Evolutionary conservation across 2,797 vertebrate genomes (phyloP).

Genomic region (Parauchenoglanis punctatus): DNA sequence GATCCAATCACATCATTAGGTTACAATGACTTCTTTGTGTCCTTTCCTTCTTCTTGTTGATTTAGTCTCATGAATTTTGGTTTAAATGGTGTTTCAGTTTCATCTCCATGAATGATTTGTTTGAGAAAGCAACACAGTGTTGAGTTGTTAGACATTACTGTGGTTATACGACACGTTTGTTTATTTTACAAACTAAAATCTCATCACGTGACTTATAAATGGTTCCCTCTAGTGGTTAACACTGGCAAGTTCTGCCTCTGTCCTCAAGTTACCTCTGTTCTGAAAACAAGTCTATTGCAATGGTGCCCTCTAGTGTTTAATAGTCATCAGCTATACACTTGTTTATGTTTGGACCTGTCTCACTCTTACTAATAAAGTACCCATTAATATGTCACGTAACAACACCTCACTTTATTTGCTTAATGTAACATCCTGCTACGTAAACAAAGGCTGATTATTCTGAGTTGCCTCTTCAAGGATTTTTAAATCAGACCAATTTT

Average conservation of each 20-base stretch:
- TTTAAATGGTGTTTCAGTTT: background rate
- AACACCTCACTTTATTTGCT: background rate
- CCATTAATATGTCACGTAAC: background rate
- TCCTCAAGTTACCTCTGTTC: background rate
- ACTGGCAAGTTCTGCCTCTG: background rate
- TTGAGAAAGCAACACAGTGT: background rate
- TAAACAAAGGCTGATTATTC: background rate
- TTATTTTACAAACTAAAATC: background rate
- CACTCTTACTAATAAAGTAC: background rate
- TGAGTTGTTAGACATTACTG: background rate
- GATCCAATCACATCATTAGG: background rate
- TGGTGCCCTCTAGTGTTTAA: conserved; percentile 41
- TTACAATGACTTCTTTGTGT: background rate
- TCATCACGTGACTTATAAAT: background rate
- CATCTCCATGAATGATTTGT: background rate
- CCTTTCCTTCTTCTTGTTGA: background rate
- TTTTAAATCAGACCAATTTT: conserved; percentile 11
- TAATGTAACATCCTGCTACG: background rate
- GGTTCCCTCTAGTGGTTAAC: conserved; percentile 39
- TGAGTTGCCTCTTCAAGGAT: conserved; percentile 23
- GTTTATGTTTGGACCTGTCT: background rate
- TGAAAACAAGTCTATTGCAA: background rate
- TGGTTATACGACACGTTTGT: background rate
- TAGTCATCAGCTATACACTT: background rate
- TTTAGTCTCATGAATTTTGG: background rate